Base-by-base conservation (phyloP, 53 echinoderm and acorn worm species). In the Paelopatides confundens region DNA sequence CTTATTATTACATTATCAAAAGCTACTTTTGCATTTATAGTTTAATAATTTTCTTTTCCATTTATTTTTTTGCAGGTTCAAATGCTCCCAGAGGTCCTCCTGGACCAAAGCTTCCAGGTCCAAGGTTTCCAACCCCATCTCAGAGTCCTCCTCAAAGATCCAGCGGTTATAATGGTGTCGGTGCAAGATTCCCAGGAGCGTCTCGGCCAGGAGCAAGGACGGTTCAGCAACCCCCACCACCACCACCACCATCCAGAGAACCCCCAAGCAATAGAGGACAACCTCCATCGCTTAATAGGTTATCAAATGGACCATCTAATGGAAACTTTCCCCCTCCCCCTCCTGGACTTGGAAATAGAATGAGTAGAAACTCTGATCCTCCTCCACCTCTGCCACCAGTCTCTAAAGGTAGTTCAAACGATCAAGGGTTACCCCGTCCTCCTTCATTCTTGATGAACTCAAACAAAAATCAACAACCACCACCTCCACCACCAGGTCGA, bases 401-500 rank as follows among this genome's bases (percentile, higher is more conserved):
- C 28, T 74, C 5, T 76, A 90, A 86, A 23, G 85, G 85, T 46
- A 33, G 85, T 7, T 71, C 85, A 29, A 85, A 84, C 11, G 14
- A 51, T 35, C 53, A 33, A 27, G 53, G 29, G 2, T 35, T 69
- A 37, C 88, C 82, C n/a, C 88, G 69, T 37, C 88, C 88, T 37
- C 88, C 88, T 0, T 70, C 88, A 5, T 82, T 69, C 15, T 51
- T 69, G n/a, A 7, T 71, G 71, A 37, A 37, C 37, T 51, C 1
- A n/a, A n/a, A 82, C 66, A 81, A 38, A 78, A 86, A 88, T n/a
- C 94, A 87, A n/a, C n/a, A n/a, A 21, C 92, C 92, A 0, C 87
- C 90, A 76, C 90, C 92, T 33, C 67, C 87, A n/a, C 50, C 90
- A n/a, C 74, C 76, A 63, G 52, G 66, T 74, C 15, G 63, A 58